Evolutionary conservation across 2,888 invertebrate species (phyloP), one percentile per base, ranked within the genome.

Genomic region (Elysia crispata): DNA sequence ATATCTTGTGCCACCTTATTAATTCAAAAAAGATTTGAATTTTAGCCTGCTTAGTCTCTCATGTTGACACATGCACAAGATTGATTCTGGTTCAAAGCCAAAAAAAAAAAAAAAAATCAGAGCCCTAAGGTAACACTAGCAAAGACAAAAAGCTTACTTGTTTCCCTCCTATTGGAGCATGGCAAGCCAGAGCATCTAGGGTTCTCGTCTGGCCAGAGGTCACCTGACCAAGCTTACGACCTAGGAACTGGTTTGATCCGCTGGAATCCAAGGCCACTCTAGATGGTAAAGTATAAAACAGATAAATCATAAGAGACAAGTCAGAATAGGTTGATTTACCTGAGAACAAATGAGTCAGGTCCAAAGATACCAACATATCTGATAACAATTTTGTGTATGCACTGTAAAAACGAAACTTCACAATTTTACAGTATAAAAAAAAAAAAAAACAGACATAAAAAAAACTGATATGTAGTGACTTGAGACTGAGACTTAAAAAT

Each of bases 131-230:
- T 50, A 6, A 72, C 25, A 49, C 31, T 25, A 28, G 28, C 1
- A 49, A 28, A 33, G 30, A 60, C 41, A 11, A 41, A 41, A 6
- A 6, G 41, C 3, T 73, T n/a, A 78, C 78, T 72, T 78, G 64
- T 50, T 50, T 78, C 20, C 78, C 80, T 1, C 69, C 72, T 30
- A 85, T 84, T 28, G 85, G 83, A 8, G 86, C 86, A 1, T 86
- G 85, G 83, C 85, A 85, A 41, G 86, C 86, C 25, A 87, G 77
- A 15, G 86, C 85, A 80, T 88, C 88, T 33, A 86, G 76, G 18
- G 87, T 85, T 74, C 85, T 84, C 6, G 83, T 62, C 15, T 78
- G 70, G 25, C 31, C 57, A 25, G 50, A 18, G 15, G 23, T 13
- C 0, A 28, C 72, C 31, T n/a, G 20, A 0, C 66, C 77, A 25